Conservation (phyloP, 2,797 vertebrate species). For the Pipistrellus kuhlii region DNA sequence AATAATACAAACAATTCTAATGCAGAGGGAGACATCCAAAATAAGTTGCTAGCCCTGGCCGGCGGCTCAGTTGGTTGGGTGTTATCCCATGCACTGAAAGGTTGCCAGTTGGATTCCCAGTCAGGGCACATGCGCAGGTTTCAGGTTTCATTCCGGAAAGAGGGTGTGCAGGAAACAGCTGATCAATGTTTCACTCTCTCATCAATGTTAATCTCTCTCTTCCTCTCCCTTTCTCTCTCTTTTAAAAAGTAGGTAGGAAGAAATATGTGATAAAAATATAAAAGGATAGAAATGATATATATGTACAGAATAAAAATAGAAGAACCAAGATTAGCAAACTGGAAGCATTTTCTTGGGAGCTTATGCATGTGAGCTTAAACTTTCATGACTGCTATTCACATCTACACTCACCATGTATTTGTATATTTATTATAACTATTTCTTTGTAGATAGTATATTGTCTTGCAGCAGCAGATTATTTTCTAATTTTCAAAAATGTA, state of each 20-base stretch:
- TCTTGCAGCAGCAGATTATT: background rate
- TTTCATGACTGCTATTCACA: background rate
- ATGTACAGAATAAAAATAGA: background rate
- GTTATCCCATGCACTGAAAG: background rate
- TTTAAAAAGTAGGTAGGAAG: background rate
- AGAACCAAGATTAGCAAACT: background rate
- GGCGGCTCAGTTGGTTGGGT: background rate
- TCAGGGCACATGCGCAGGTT: background rate
- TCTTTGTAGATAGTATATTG: background rate
- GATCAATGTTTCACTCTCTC: background rate
- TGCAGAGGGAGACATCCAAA: background rate
- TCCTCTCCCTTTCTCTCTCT: background rate
- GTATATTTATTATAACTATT: background rate
- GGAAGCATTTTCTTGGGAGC: background rate
- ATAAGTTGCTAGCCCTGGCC: background rate
- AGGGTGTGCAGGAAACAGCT: background rate
- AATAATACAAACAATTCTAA: background rate
- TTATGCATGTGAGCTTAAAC: no score
- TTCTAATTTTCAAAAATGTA: background rate
- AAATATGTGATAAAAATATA: background rate
- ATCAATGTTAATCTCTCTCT: background rate
- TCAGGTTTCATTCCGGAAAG: background rate
- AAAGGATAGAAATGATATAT: background rate
- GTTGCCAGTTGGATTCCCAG: background rate
- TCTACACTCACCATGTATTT: background rate